Conservation (phyloP, 2,113 vertebrate species). For the Dipodomys stephensi region DNA sequence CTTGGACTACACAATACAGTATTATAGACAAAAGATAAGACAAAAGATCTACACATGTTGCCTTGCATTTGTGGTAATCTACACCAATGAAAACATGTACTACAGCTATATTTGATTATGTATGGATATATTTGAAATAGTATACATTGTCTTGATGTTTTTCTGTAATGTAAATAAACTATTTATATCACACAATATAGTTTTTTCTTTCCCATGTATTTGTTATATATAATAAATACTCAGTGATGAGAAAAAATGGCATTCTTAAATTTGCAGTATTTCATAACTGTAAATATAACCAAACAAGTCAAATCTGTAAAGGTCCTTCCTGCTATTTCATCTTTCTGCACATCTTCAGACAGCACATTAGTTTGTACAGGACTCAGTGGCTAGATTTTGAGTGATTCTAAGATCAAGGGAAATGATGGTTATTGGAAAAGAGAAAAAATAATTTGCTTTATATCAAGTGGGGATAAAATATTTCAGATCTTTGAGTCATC, state of each 20-base stretch:
- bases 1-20: slow-evolving; percentile 89
- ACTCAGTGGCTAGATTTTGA: slow-evolving; percentile 85
- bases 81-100: slow-evolving; percentile 98
- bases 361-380: slow-evolving; percentile 82
- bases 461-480: slow-evolving; percentile 86
- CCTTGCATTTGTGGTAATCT: slow-evolving; percentile 99
- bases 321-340: slow-evolving; percentile 76
- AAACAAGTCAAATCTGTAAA: slow-evolving; percentile 32
- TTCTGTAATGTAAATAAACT: slow-evolving; percentile 99
- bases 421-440: slow-evolving; percentile 87
- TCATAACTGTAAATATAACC: slow-evolving; percentile 78
- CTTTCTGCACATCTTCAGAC: slow-evolving; percentile 83
- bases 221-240: slow-evolving; percentile 94
- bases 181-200: slow-evolving; percentile 99
- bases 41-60: slow-evolving; percentile 96
- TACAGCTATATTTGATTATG: slow-evolving; percentile 98
- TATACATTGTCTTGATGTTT: slow-evolving; percentile 99
- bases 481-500: slow-evolving; percentile 85
- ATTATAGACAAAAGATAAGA: slow-evolving; percentile 91
- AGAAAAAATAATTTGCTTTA: slow-evolving; percentile 88
- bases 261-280: slow-evolving; percentile 88
- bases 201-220: slow-evolving; percentile 94
- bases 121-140: slow-evolving; percentile 99
- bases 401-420: slow-evolving; percentile 85
- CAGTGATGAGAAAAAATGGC: slow-evolving; percentile 90